Percentiles rank a stretch among this genome's conserved stretches.
Evolutionary conservation across 2,888 invertebrate species (phyloP).

Genomic region (Antheraea assamensis): DNA sequence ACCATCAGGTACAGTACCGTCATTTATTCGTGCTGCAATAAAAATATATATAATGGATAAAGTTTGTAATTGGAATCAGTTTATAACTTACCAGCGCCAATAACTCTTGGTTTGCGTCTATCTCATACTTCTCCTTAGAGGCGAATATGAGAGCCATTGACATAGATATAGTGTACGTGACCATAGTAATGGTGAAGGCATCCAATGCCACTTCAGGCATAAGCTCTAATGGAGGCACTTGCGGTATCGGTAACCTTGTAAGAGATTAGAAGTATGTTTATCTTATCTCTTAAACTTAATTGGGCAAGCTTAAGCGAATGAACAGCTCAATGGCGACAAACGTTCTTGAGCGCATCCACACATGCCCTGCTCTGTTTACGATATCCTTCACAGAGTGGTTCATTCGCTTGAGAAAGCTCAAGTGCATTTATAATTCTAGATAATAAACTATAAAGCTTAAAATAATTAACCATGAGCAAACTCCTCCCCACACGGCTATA

Average conservation of each 20-base stretch:
- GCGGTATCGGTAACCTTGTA: slow-evolving; percentile 84
- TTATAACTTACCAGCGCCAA: slow-evolving; percentile 83
- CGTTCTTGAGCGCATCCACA: background rate
- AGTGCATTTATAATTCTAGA: background rate
- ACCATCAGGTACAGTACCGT: no score
- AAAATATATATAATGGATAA: no score
- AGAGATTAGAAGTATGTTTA: background rate
- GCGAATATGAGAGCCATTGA: slow-evolving; percentile 92
- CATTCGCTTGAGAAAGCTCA: background rate
- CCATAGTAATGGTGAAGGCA: slow-evolving; percentile 87
- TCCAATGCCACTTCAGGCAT: slow-evolving; percentile 84
- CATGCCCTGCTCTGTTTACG: no score
- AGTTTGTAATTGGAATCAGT: no score
- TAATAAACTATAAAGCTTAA: no score
- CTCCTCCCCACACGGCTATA: no score
- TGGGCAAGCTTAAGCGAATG: background rate
- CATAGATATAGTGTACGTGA: slow-evolving; percentile 89
- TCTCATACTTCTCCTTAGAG: slow-evolving; percentile 86
- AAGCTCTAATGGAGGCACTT: slow-evolving; percentile 83
- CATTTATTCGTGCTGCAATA: no score
- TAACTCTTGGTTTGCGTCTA: slow-evolving; percentile 90
- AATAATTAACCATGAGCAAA: no score
- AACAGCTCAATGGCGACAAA: background rate
- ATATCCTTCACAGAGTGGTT: background rate
- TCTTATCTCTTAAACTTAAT: background rate